These are phyloP conservation scores for Glyptemys insculpta DNA, from an alignment of 2,797 vertebrate species.

Conservation along the genomic window DNA sequence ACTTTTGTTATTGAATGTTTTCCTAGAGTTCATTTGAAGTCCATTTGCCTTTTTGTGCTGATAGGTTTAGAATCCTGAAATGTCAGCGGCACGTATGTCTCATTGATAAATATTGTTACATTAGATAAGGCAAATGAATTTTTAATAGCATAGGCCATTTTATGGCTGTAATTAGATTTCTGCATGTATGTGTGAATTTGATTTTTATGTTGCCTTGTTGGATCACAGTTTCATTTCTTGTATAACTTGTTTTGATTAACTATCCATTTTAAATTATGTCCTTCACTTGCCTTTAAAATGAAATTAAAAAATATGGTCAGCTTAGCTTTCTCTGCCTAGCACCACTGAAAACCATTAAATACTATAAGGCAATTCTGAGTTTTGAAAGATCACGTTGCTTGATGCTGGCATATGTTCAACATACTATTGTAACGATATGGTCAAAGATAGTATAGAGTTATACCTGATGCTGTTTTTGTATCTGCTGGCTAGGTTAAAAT, in stretches of 20 bases:
- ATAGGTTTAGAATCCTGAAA: not conserved
- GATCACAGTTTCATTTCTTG: not conserved
- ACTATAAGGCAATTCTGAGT: not conserved
- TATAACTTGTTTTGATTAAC: not conserved
- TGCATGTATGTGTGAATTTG: not conserved
- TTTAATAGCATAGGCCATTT: not conserved
- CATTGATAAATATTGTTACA: not conserved
- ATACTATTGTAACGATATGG: not conserved
- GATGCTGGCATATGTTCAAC: not conserved
- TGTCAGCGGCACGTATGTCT: not conserved
- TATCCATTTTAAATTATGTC: not conserved
- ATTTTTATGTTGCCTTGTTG: not conserved
- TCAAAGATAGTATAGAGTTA: not conserved
- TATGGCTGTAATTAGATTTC: not conserved
- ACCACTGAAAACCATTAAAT: not conserved
- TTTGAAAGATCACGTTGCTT: not conserved
- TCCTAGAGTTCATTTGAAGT: not conserved
- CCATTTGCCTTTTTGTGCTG: not conserved
- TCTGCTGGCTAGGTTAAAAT: not conserved
- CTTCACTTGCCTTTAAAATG: not conserved
- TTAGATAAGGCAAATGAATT: not conserved
- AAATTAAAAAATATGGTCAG: not conserved
- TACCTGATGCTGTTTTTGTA: not conserved
- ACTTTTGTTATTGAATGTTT: not conserved
- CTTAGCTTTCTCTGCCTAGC: not conserved